Evolutionary conservation across 2,888 invertebrate species (phyloP), one percentile per base, ranked within the genome.

Genomic region (Dyspetes luteomarginatus): DNA sequence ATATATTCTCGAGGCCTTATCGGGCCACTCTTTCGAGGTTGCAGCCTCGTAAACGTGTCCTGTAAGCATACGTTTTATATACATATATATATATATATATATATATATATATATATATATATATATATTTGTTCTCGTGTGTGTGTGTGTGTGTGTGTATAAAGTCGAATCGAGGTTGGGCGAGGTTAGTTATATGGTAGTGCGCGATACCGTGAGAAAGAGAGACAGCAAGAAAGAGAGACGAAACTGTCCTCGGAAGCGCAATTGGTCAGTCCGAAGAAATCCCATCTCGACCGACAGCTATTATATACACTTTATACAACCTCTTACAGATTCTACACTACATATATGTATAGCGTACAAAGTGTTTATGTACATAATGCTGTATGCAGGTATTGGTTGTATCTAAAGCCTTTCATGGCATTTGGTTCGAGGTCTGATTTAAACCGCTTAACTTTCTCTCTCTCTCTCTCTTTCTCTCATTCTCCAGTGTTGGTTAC

Each of bases 171-270:
- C 68, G 71, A 82, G 69, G 74, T 83, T 83, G 80, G 78, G 83
- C 77, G 72, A 83, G 83, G 83, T 83, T 82, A 83, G 83, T 83
- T 83, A 83, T n/a, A n/a, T 82, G 78, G 73, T 81, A 81, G 79
- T 83, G 72, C 71, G 62, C 71, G 71, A 81, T 67, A 69, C 12
- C 48, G 7, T 9, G 7, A 45, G 52, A 52, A 43, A 55, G 19
- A 22, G 36, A 30, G 19, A 15, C 56, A n/a, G n/a, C n/a, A n/a
- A 4, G 17, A 30, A 30, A 45, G 52, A 48, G 30, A 24, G 78
- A 78, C 78, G 58, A 65, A 50, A 68, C 60, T 79, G 74, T 79
- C 78, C 78, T 74, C 62, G 78, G 67, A 78, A 78, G 60, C 50
- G 68, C 68, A 65, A 73, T 73, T 68, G 73, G 45, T 69, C 72